Evolutionary conservation across 2,797 vertebrate genomes (phyloP).

Genomic region (Malurus leucopterus): DNA sequence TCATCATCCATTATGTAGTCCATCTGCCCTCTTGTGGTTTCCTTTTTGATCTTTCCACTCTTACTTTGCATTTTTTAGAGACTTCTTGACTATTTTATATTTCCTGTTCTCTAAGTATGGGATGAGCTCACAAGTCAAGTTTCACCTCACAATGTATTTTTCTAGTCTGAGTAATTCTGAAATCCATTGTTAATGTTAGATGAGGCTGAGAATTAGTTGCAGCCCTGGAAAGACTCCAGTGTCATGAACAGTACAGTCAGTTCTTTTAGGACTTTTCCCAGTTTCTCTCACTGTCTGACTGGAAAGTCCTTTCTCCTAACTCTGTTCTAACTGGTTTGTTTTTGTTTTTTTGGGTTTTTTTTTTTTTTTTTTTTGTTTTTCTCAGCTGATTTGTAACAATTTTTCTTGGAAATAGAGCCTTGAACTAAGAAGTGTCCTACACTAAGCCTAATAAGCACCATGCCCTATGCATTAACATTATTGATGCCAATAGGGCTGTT

Average conservation of each 20-base stretch:
- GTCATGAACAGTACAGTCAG: neutral
- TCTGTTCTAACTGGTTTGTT: neutral
- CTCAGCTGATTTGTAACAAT: neutral
- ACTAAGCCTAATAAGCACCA: neutral
- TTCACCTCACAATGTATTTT: conserved; percentile 29
- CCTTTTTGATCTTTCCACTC: conserved; percentile 44
- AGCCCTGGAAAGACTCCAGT: neutral
- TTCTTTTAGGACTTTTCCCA: neutral
- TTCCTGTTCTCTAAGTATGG: conserved; percentile 29
- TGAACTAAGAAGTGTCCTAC: neutral
- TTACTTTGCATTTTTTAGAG: conserved; percentile 39
- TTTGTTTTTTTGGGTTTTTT: no score
- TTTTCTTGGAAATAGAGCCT: neutral
- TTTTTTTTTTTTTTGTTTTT: neutral
- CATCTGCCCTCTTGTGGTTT: conserved; percentile 74
- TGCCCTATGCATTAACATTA: neutral
- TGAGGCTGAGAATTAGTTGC: conserved; percentile 6
- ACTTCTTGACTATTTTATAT: conserved; percentile 45
- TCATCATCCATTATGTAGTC: conserved; percentile 60
- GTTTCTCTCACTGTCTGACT: neutral
- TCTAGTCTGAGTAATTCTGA: conserved; percentile 27
- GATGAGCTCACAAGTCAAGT: conserved; percentile 42
- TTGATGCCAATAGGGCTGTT: neutral
- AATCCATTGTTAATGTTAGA: conserved; percentile 28
- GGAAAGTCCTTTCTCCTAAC: neutral